These are phyloP conservation scores for Anser cygnoides DNA, from an alignment of 2,113 vertebrate genomes.

Conservation along the genomic window DNA sequence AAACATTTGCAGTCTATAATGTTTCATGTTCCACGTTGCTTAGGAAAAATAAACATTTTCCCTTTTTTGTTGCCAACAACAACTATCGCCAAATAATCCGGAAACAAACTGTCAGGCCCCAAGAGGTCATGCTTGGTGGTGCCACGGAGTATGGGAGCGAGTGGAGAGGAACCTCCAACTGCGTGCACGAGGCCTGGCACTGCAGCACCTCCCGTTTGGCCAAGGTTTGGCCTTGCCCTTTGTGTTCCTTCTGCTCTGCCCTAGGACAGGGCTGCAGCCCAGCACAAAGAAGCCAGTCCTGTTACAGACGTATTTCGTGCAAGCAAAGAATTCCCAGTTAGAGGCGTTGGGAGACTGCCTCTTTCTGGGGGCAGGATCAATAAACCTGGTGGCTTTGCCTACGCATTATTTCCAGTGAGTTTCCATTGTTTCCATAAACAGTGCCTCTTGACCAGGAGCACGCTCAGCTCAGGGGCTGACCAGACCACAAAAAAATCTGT, in stretches of 20 bases:
- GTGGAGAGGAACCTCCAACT: background rate
- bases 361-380: background rate
- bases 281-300: background rate
- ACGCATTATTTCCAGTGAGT: background rate
- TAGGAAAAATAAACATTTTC: slow-evolving; percentile 68
- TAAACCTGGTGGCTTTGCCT: background rate
- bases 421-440: background rate
- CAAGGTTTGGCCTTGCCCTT: background rate
- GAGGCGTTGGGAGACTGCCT: background rate
- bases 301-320: background rate
- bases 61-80: slow-evolving; percentile 49
- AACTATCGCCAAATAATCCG: slow-evolving; percentile 33
- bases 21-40: slow-evolving; percentile 46
- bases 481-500: background rate
- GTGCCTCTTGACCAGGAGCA: background rate
- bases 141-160: background rate
- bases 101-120: slow-evolving; percentile 43
- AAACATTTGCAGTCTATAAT: slow-evolving; percentile 32
- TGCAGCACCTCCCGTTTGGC: background rate
- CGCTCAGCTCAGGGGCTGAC: background rate
- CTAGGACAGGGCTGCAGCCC: background rate
- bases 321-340: background rate
- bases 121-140: slow-evolving; percentile 2
- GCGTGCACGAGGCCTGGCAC: background rate
- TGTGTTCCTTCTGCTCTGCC: background rate